These are phyloP conservation scores for Coptodon rendalli DNA, from an alignment of 2,113 vertebrate genomes.

Conservation along the genomic window DNA sequence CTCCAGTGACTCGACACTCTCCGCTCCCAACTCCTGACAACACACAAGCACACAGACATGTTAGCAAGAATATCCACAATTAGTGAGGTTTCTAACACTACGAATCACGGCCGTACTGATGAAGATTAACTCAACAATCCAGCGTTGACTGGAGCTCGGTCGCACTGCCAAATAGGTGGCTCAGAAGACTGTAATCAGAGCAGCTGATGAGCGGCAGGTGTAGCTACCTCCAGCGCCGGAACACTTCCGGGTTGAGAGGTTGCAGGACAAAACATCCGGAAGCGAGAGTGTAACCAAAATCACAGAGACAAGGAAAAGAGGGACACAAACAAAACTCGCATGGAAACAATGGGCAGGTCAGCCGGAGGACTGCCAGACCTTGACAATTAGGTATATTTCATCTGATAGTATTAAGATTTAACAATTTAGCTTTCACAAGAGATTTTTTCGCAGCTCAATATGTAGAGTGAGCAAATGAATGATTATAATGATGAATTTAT, in stretches of 20 bases:
- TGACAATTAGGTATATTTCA: background rate
- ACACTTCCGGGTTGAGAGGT: background rate
- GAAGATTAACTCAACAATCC: background rate
- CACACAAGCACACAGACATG: background rate
- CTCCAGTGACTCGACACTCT: background rate
- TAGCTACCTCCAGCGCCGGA: accelerated
- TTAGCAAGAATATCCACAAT: background rate
- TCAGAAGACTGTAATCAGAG: background rate
- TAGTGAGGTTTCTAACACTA: background rate
- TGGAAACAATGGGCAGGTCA: background rate
- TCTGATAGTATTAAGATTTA: background rate
- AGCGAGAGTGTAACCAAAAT: background rate
- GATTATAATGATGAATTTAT: background rate
- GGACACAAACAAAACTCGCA: background rate
- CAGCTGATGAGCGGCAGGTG: background rate
- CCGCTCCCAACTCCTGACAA: background rate
- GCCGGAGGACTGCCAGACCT: background rate
- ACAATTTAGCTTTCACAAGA: background rate
- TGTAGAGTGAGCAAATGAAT: background rate
- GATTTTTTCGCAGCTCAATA: background rate
- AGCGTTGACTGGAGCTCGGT: background rate
- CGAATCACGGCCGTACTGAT: accelerated
- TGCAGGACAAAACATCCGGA: background rate
- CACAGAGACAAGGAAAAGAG: background rate
- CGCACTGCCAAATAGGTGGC: background rate